Base-by-base conservation (phyloP, 2,797 vertebrate genomes). In the Alcedo atthis region DNA sequence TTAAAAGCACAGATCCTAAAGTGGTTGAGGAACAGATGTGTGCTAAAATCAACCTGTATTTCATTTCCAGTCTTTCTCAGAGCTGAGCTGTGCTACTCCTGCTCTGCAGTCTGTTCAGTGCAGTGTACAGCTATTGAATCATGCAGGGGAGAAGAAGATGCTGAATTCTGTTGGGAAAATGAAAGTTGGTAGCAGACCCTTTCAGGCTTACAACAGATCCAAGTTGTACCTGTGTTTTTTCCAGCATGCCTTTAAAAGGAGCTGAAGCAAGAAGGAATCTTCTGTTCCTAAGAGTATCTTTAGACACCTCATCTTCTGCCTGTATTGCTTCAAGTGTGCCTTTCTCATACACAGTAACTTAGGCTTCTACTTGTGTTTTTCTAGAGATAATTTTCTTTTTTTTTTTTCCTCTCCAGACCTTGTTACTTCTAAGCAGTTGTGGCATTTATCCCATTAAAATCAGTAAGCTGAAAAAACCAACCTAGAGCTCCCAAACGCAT, bases 1-100 rank as follows among this genome's bases (percentile, higher is more conserved):
- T 78, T 92, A 42, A 85, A 85, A 79, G 10, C 10, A 3, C 40
- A 16, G 25, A 40, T 93, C 37, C 14, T 69, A 5, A 86, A 85
- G 49, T 25, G 16, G 66, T 64, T 58, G 48, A 40, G 91, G 45
- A 83, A 70, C 51, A 85, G 54, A 64, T 66, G 16, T 37, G 4
- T 58, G 35, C 75, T 86, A 55, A 68, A 81, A 73, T 63, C 53
- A n/a, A 81, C 35, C 55, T 88, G 13, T 81, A 43, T 86, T 95
- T 91, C 1, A n/a, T 66, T 83, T 87, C 33, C 43, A 68, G 46
- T 30, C n/a, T 81, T 81, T 74, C 37, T 71, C 5, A 11, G 26
- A 87, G 54, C 42, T 68, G 58, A 15, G 15, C 45, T 74, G 1
- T n/a, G 15, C 40, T 80, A 30, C 51, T 80, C 10, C 24, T 87